Percentiles rank a stretch among this genome's conserved stretches.
phyloP scores from a whole-genome alignment of 2,888 invertebrate genomes.

The Drosophila buzzatii region DNA sequence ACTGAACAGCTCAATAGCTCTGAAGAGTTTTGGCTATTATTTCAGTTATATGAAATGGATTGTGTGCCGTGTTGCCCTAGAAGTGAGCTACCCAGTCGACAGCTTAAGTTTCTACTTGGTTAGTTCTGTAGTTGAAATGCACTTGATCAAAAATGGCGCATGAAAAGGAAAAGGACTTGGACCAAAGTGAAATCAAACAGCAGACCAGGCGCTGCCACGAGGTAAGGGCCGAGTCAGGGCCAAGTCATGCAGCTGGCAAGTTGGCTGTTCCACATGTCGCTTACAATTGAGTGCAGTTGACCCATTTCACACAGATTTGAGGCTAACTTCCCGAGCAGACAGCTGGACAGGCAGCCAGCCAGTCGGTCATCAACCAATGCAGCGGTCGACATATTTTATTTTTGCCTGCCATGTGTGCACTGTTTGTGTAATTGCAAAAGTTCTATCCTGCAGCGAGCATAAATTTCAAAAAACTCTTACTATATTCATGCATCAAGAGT shows the following conservation, averaged over 20 bases:
- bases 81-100: conserved; percentile 35
- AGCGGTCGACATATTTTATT: conserved; percentile 50
- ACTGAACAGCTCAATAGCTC: background rate
- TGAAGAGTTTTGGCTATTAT: background rate
- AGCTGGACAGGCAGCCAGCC: conserved; percentile 1
- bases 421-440: conserved; percentile 73
- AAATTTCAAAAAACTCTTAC: conserved; percentile 1
- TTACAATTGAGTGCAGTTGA: conserved; percentile 71
- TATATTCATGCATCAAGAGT: background rate
- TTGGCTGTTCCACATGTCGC: conserved; percentile 61
- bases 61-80: background rate
- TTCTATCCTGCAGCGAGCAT: conserved; percentile 56
- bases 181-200: conserved; percentile 53
- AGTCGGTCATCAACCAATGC: conserved; percentile 32
- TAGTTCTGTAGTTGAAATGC: conserved; percentile 67
- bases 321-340: conserved; percentile 21
- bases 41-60: background rate
- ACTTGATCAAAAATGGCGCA: conserved; percentile 73
- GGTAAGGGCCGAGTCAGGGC: conserved; percentile 1
- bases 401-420: conserved; percentile 51
- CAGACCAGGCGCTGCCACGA: conserved; percentile 8
- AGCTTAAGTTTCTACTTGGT: conserved; percentile 73
- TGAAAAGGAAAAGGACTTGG: conserved; percentile 27
- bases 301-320: conserved; percentile 66
- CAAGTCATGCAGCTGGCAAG: conserved; percentile 43